Conservation (phyloP, 1,140 invertebrate genomes). For the Riptortus pedestris region DNA sequence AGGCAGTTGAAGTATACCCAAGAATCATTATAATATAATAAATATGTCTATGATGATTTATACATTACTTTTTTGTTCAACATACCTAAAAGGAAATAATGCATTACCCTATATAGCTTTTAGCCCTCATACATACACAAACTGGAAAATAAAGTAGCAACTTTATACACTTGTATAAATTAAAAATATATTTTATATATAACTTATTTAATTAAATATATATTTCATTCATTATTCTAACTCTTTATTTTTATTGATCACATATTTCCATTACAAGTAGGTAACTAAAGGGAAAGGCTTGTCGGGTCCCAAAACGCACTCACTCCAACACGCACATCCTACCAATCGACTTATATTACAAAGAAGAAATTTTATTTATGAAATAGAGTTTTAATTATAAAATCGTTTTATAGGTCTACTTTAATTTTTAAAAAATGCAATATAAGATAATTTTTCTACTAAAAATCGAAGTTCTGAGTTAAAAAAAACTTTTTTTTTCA, state of each 20-base stretch:
- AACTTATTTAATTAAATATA: conserved; percentile 9
- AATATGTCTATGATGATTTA: too few relatives aligned
- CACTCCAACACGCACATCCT: not conserved
- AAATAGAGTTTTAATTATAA: not conserved
- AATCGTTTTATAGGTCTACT: not conserved
- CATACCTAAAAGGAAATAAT: too few relatives aligned
- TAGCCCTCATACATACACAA: too few relatives aligned
- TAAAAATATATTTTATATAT: conserved; percentile 14
- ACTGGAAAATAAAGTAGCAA: conserved; percentile 4
- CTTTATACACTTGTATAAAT: conserved; percentile 6
- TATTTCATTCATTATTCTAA: conserved; percentile 7
- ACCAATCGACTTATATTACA: not conserved
- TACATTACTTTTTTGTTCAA: too few relatives aligned
- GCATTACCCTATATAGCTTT: too few relatives aligned
- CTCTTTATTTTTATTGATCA: not conserved
- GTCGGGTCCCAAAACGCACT: not conserved
- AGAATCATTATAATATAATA: too few relatives aligned
- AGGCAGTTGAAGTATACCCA: too few relatives aligned
- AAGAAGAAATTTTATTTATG: not conserved
- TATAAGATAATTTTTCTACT: not conserved
- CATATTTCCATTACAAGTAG: conserved; percentile 6
- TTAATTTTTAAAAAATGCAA: not conserved
- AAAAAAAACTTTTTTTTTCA: not conserved
- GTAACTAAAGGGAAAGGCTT: conserved; percentile 14
- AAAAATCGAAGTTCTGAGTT: not conserved